These are phyloP conservation scores for Steinernema scapterisci DNA, from an alignment of 2,888 invertebrate genomes.

Conservation along the genomic window DNA sequence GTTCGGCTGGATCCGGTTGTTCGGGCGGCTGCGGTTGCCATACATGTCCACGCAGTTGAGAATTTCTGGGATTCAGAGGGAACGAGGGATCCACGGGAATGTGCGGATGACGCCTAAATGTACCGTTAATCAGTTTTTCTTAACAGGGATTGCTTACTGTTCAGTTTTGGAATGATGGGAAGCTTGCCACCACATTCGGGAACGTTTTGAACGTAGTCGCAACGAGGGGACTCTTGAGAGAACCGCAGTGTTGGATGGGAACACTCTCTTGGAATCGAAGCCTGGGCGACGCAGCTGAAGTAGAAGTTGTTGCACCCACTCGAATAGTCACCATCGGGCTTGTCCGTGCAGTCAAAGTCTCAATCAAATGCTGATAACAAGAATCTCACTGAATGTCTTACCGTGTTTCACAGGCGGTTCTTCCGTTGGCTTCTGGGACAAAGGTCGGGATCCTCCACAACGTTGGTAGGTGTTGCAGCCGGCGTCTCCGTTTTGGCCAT, in stretches of 20 bases:
- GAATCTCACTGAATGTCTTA: too few relatives aligned
- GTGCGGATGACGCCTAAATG: not conserved
- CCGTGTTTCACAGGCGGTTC: not conserved
- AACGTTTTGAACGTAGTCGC: not conserved
- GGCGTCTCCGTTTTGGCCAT: not conserved
- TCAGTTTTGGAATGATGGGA: too few relatives aligned
- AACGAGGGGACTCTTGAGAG: not conserved
- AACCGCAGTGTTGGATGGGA: conserved; percentile 12
- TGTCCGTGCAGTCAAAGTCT: conserved; percentile 22
- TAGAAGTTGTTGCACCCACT: conserved; percentile 38
- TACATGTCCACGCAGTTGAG: too few relatives aligned
- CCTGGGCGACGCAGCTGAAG: conserved; percentile 33
- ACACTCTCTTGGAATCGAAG: conserved; percentile 40
- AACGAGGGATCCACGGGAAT: not conserved
- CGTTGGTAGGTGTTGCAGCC: not conserved
- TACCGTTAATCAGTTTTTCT: not conserved
- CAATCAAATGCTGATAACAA: not conserved
- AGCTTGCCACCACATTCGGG: not conserved
- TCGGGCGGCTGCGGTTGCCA: not conserved
- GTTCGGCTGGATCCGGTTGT: not conserved
- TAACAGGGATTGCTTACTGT: too few relatives aligned
- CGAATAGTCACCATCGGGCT: conserved; percentile 42
- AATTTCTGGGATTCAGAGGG: not conserved
- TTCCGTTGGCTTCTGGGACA: not conserved
- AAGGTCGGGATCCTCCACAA: not conserved